Evolutionary conservation across 2,888 invertebrate species (phyloP).

Genomic region (Sinohyriopsis cumingii): DNA sequence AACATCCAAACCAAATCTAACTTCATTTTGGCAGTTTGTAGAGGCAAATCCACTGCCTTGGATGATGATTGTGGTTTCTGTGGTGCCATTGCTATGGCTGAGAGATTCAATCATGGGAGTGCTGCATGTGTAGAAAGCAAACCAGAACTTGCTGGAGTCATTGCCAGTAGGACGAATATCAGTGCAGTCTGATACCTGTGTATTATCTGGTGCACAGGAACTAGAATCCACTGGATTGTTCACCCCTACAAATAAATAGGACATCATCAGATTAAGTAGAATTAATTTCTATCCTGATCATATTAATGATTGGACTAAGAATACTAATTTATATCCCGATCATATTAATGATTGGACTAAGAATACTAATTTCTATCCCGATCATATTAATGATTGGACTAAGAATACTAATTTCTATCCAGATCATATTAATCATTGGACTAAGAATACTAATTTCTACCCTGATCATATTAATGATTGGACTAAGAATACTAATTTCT

Average conservation of each 20-base stretch:
- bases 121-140: conserved; percentile 42
- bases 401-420: too few relatives aligned
- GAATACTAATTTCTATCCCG: too few relatives aligned
- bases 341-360: too few relatives aligned
- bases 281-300: neutral
- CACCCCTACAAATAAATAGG: conserved; percentile 34
- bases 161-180: conserved; percentile 23
- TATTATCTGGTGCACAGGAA: conserved; percentile 29
- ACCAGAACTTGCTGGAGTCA: conserved; percentile 39
- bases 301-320: too few relatives aligned
- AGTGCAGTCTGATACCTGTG: conserved; percentile 31
- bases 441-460: too few relatives aligned
- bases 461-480: too few relatives aligned
- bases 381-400: too few relatives aligned
- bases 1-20: conserved; percentile 31
- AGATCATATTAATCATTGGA: too few relatives aligned
- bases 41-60: conserved; percentile 46
- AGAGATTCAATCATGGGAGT: conserved; percentile 40
- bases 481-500: too few relatives aligned
- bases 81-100: conserved; percentile 39
- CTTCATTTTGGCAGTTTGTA: conserved; percentile 49
- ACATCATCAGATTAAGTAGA: neutral
- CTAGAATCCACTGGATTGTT: conserved; percentile 30
- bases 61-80: conserved; percentile 37
- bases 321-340: too few relatives aligned